A percentile compares a stretch with the other conserved stretches of the same genome.
Evolutionary conservation across 2,113 vertebrate species (phyloP).

Genomic region (Seriola aureovittata): DNA sequence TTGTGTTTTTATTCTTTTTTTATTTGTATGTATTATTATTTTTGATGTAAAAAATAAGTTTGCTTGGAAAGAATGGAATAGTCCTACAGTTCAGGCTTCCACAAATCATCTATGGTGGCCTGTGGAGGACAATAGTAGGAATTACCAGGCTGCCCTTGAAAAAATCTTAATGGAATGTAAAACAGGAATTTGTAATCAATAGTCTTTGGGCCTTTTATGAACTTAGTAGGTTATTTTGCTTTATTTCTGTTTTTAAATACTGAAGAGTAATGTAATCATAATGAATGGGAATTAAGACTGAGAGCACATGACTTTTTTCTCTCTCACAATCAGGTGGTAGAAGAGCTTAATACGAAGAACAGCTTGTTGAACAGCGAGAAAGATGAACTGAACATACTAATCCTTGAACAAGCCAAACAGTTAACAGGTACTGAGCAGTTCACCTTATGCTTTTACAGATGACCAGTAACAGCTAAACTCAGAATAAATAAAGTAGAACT

Average conservation of each 20-base stretch:
- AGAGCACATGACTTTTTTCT: background rate
- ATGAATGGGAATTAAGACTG: background rate
- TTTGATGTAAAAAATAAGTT: too few species aligned
- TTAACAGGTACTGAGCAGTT: conserved; percentile 86
- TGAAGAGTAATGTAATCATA: background rate
- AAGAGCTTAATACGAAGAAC: conserved; percentile 92
- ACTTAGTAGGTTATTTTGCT: background rate
- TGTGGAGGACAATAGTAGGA: background rate
- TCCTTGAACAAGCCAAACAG: conserved; percentile 88
- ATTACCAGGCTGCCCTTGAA: background rate
- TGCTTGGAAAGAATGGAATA: background rate
- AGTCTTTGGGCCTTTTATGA: background rate
- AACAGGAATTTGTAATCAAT: background rate
- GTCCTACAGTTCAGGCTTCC: too few species aligned
- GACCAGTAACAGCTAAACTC: background rate
- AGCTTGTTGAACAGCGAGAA: conserved; percentile 89
- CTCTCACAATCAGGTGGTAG: conserved; percentile 84
- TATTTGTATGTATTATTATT: background rate
- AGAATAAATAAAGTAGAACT: background rate
- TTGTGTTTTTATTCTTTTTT: background rate
- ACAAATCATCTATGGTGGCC: background rate
- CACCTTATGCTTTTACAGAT: background rate
- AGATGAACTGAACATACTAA: conserved; percentile 87
- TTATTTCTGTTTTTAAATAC: background rate
- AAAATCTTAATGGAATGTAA: background rate